Evolutionary conservation across 2,113 vertebrate genomes (phyloP), one percentile per base, ranked within the genome.

Genomic region (Actenoides hombroni): DNA sequence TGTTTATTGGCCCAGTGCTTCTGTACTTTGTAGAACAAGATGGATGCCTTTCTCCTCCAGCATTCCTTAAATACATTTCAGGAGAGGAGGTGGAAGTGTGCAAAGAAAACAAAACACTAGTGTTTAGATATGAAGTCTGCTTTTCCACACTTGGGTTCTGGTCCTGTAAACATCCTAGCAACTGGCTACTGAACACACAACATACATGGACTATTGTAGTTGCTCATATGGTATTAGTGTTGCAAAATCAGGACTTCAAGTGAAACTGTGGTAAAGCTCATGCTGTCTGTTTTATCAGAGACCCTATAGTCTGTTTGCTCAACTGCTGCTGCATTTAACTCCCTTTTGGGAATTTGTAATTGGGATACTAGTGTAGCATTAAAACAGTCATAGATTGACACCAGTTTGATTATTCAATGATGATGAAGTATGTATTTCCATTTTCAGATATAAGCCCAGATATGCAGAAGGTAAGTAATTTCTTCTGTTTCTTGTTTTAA

Each of bases 391-490:
- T 48, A 83, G 44, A 48, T 44, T 81, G 46, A 42, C n/a, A 83
- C 15, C 5, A 9, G 54, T 84, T 71, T 48, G 9, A 54, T 64
- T 82, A 23, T 25, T 94, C 42, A 6, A 16, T 92, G 61, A 37
- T 40, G 16, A 23, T 67, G 28, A 65, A 65, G 24, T 77, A 13
- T 90, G 14, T n/a, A 57, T 88, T 88, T 96, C 64, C 91, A 15
- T 81, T 97, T 97, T 91, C 97, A 99, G 99, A 98, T 95, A 90
- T 97, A 78, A 98, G 98, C 81, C 97, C 98, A 74, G 99, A 99
- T 16, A 98, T 98, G n/a, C 99, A 98, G 94, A 99, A 99, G 98
- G 99, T 99, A 97, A 98, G 96, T 6, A 2, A 7, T 42, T 64
- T 92, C 7, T 76, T 53, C 5, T 13, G 25, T 80, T 88, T 68